phyloP scores from a whole-genome alignment of 2,888 invertebrate genomes.

The Parnassius apollo region DNA sequence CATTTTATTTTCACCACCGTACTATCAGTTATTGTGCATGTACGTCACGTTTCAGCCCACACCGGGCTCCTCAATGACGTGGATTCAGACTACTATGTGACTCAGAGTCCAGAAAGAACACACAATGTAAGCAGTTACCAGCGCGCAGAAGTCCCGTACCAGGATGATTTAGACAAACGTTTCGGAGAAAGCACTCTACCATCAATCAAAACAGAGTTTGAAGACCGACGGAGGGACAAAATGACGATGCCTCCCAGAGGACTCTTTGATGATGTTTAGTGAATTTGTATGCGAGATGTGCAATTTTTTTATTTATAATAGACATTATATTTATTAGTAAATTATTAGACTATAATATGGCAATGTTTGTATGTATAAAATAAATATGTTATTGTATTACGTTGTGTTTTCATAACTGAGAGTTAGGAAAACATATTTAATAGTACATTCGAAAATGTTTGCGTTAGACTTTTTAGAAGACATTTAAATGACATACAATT shows the following conservation, averaged over 20 bases:
- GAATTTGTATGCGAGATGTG: conserved; percentile 16
- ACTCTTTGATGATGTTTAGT: conserved; percentile 90
- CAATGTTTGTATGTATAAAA: background rate
- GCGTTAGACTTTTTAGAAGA: no score
- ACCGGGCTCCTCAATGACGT: conserved; percentile 90
- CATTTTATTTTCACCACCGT: conserved; percentile 23
- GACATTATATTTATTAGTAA: conserved; percentile 4
- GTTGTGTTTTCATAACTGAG: no score
- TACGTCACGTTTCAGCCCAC: conserved; percentile 81
- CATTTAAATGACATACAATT: no score
- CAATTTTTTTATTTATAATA: conserved; percentile 20
- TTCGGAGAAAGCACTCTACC: conserved; percentile 84
- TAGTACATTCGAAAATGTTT: background rate
- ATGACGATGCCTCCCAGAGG: conserved; percentile 88
- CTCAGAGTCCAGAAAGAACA: conserved; percentile 61
- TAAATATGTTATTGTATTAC: no score
- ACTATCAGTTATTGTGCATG: conserved; percentile 72
- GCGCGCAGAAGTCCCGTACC: conserved; percentile 46
- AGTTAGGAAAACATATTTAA: background rate
- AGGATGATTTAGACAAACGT: conserved; percentile 83
- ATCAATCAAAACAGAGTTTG: conserved; percentile 51
- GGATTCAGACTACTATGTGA: conserved; percentile 87
- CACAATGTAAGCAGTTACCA: conserved; percentile 50
- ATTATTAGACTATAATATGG: background rate
- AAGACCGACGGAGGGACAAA: conserved; percentile 62